Evolutionary conservation across 2,113 vertebrate species (phyloP).

Genomic region (Thermophis baileyi): DNA sequence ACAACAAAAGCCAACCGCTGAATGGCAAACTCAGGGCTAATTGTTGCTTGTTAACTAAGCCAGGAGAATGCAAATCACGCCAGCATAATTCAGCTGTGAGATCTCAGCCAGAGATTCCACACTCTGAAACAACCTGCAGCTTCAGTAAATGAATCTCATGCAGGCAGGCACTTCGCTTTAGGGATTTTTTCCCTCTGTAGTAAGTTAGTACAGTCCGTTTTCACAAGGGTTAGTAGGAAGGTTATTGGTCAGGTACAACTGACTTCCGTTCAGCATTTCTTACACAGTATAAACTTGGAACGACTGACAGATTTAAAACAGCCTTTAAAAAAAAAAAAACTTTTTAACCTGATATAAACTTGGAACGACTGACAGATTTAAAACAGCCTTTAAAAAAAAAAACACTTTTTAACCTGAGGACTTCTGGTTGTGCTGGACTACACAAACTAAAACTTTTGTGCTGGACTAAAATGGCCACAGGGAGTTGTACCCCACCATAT

Average conservation of each 20-base stretch:
- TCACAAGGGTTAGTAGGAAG: background rate
- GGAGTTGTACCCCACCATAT: background rate
- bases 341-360: background rate
- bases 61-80: background rate
- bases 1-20: background rate
- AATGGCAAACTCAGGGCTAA: background rate
- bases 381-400: background rate
- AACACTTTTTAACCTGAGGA: background rate
- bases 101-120: background rate
- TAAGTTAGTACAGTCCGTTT: background rate
- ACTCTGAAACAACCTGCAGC: background rate
- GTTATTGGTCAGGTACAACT: background rate
- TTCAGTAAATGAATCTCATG: background rate
- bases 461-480: background rate
- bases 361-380: too few species aligned
- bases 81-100: background rate
- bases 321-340: background rate
- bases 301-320: background rate
- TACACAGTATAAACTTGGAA: background rate
- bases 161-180: background rate
- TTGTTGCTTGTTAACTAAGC: background rate
- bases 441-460: background rate
- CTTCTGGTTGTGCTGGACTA: background rate
- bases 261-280: conserved; percentile 42
- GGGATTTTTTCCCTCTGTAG: background rate